Evolutionary conservation across 2,888 invertebrate species (phyloP), one percentile per base, ranked within the genome.

Genomic region (Lycia hirtaria): DNA sequence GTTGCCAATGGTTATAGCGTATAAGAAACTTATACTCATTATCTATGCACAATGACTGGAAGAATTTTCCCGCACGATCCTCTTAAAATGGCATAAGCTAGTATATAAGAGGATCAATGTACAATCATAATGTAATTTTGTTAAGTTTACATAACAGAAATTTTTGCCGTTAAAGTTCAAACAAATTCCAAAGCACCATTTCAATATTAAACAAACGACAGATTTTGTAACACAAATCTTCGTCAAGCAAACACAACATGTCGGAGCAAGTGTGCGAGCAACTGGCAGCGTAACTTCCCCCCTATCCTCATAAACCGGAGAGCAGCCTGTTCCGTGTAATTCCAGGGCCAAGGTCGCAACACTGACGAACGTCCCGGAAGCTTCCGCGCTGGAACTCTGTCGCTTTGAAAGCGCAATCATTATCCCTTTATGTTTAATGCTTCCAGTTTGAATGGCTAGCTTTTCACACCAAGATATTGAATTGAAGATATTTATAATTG

Each of bases 271-370:
- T 49, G 38, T 49, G 38, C n/a, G 40, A 40, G 40, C 24, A 15
- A 40, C 10, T 19, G 20, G 30, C 30, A 15, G 15, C 4, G 24
- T 28, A 50, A 50, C 32, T 50, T 50, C 10, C n/a, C 24, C 41
- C 24, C 22, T 49, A 49, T 38, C 38, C 38, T 26, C 49, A 19
- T 38, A 49, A 49, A 38, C 28, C 19, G 28, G 35, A 22, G 38
- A 38, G 38, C 38, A 41, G 41, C 28, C 41, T 41, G 41, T 14
- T 41, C 26, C n/a, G 14, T 41, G 15, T 26, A 28, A 41, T 41
- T 28, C 33, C 32, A 22, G 24, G 45, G 45, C 12, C 45, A 33
- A 47, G 45, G 45, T 26, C 26, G 26, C 26, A 2, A 26, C 5
- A 26, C 41, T 26, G 26, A 41, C 17, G 41, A 41, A 26, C 9